Evolutionary conservation across 1,140 invertebrate species (phyloP), one percentile per base, ranked within the genome.

Genomic region (Drosophila subpulchrella): DNA sequence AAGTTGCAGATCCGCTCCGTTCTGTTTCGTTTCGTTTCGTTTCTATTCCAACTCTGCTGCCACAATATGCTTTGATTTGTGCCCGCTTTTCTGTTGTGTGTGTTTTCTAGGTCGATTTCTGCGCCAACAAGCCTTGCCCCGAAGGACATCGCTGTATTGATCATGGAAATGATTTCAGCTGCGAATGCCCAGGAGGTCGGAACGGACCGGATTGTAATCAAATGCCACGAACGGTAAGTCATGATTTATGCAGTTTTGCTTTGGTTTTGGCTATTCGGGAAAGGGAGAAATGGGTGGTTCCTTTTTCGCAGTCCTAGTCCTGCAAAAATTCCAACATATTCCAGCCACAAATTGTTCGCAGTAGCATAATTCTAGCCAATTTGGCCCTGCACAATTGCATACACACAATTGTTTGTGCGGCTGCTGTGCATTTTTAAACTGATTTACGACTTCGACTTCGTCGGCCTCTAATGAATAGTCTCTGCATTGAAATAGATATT

Each of bases 161-260:
- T 92, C 94, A 94, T 76, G 95, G 95, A 68, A 95, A 96, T 92
- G 95, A 94, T 79, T 96, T 95, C 85, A 94, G 94, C 27, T 96
- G 96, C 92, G 95, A 96, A 78, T 96, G 96, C 92, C 95, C 95
- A n/a, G 91, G 91, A 88, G 95, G 95, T 44, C 95, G 93, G 83
- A 94, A 94, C 51, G 95, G 95, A 48, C 93, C 94, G 47, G 94
- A 95, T 89, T 96, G 95, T 91, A 93, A 92, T 84, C 91, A 92
- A 86, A 93, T 94, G 59, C 91, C 93, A 71, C 86, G 92, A 91
- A 92, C 93, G 82, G 93, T 94, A 92, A 93, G 93, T 92, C 82
- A 91, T 86, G 86, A 90, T 90, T 90, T 90, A 90, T 90, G 86
- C 86, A 93, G 76, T 83, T 39, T 30, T 7, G 32, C 27, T 27